Percentiles rank a stretch among this genome's conserved stretches.
Conservation (phyloP, 2,888 invertebrate genomes). For the Imbricaverruca yamaguchii region DNA sequence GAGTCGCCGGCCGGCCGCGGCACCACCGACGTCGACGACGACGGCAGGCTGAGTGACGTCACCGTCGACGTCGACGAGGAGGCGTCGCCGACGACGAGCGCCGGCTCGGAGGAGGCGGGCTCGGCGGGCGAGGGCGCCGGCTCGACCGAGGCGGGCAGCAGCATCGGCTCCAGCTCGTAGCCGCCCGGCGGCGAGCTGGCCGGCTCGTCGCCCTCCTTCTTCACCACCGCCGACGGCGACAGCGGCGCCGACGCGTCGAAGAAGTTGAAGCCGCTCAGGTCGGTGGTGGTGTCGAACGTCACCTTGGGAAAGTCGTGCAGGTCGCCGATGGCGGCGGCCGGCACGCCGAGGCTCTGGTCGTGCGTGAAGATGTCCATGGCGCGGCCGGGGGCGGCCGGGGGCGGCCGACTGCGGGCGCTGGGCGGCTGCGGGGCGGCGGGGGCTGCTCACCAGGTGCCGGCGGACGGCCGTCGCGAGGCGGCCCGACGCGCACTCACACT, state of each 20-base stretch:
- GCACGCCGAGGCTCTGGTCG: constrained; percentile 56
- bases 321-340: constrained; percentile 53
- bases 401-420: too few species aligned
- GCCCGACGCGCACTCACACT: not conserved
- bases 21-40: constrained; percentile 4
- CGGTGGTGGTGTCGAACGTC: constrained; percentile 63
- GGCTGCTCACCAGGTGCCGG: not conserved
- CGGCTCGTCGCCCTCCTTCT: constrained; percentile 40
- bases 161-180: constrained; percentile 25
- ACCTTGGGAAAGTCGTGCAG: constrained; percentile 53
- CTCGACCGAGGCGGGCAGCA: constrained; percentile 24
- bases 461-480: not conserved
- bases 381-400: not conserved
- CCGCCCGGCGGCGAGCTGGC: not conserved
- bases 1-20: not conserved
- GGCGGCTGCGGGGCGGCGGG: too few species aligned
- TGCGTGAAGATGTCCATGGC: constrained; percentile 65
- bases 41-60: constrained; percentile 24
- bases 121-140: constrained; percentile 28
- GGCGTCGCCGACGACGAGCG: constrained; percentile 17
- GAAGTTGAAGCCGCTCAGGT: constrained; percentile 66
- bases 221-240: constrained; percentile 52
- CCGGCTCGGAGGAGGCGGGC: constrained; percentile 25
- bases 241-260: constrained; percentile 51
- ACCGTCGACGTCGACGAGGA: not conserved